Conservation (phyloP, 2,888 invertebrate genomes). For the Antitype chi region DNA sequence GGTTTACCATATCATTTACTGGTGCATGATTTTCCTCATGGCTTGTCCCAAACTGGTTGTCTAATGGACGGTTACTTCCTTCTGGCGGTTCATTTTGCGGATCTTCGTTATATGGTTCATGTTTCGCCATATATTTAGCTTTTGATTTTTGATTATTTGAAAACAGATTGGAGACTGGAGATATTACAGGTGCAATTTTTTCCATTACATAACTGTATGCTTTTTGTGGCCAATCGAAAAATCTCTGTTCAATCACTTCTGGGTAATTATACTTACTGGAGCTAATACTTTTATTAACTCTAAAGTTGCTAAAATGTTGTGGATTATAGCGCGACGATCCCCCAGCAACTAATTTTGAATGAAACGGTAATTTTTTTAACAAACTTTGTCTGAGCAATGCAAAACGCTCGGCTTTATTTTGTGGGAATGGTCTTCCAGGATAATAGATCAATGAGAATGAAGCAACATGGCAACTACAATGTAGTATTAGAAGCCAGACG, state of each 20-base stretch:
- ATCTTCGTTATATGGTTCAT: background rate
- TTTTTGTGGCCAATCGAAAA: constrained; percentile 6
- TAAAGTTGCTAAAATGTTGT: constrained; percentile 26
- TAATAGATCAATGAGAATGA: constrained; percentile 10
- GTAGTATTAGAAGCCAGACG: constrained; percentile 34
- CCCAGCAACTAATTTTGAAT: constrained; percentile 8
- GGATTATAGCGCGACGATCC: background rate
- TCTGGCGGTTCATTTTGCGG: background rate
- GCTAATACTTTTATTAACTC: background rate
- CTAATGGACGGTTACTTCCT: background rate
- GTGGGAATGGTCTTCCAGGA: background rate
- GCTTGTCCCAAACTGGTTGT: background rate
- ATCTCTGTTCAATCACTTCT: background rate
- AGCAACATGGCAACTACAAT: constrained; percentile 5
- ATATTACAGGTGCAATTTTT: background rate
- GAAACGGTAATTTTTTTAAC: constrained; percentile 12
- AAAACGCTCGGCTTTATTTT: constrained; percentile 9
- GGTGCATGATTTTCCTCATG: background rate
- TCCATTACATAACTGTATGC: background rate
- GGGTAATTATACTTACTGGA: background rate
- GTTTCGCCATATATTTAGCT: background rate
- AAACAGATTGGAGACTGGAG: background rate
- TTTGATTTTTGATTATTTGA: background rate
- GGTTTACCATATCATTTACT: background rate
- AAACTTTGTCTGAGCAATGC: constrained; percentile 12